Conservation (phyloP, 2,113 vertebrate genomes). For the Vireo altiloquus region DNA sequence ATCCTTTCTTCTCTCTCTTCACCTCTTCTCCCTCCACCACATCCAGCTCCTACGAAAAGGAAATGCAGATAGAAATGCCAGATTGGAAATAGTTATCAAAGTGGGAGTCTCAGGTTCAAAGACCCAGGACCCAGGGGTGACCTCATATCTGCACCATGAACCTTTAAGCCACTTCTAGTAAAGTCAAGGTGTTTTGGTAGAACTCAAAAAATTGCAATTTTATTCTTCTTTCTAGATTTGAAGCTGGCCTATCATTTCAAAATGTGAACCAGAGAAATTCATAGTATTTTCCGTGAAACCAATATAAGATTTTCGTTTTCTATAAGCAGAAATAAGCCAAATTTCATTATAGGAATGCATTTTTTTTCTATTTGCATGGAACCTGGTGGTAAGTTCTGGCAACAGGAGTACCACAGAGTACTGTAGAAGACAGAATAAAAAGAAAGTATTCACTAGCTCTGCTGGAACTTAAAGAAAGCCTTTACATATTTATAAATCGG, state of each 20-base stretch:
- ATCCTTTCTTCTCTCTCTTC: not conserved
- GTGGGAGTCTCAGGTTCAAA: not conserved
- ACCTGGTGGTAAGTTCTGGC: not conserved
- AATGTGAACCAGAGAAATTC: not conserved
- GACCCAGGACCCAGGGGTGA: not conserved
- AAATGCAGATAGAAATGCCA: not conserved
- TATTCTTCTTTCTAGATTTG: not conserved
- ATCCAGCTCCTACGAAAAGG: not conserved
- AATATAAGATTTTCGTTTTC: not conserved
- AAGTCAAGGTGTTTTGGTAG: not conserved
- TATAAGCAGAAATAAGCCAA: not conserved
- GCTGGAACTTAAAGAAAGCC: not conserved
- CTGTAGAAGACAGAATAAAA: not conserved
- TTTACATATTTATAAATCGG: not conserved
- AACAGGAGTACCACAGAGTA: not conserved
- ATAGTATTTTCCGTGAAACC: not conserved
- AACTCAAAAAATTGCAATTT: not conserved
- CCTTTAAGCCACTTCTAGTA: not conserved
- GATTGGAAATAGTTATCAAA: not conserved
- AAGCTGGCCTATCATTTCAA: not conserved
- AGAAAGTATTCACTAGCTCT: not conserved
- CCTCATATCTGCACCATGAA: not conserved
- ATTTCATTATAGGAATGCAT: rapidly evolving
- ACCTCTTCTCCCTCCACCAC: not conserved
- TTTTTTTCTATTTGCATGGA: not conserved